A percentile compares a stretch with the other conserved stretches of the same genome.
phyloP scores from a whole-genome alignment of 2,888 invertebrate species.

The Pristionchus arcanus region DNA sequence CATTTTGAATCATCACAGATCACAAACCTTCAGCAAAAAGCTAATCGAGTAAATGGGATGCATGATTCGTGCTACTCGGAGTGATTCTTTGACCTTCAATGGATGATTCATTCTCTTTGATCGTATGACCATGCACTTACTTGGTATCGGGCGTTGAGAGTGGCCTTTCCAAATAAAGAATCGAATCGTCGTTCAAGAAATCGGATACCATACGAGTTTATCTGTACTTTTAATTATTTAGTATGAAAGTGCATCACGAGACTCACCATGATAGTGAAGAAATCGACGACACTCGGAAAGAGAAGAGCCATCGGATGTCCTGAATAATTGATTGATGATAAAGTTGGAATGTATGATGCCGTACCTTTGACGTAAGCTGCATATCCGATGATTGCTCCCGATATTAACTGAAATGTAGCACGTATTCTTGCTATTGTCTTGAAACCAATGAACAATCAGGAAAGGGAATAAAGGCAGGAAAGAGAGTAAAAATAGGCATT shows the following conservation, averaged over 20 bases:
- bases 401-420: background rate
- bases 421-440: background rate
- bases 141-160: slow-evolving; percentile 21
- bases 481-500: background rate
- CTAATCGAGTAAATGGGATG: background rate
- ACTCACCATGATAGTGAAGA: background rate
- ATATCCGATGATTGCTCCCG: background rate
- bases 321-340: background rate
- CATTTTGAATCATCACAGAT: background rate
- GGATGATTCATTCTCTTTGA: background rate
- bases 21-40: background rate
- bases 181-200: background rate
- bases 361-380: background rate
- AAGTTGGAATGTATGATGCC: background rate
- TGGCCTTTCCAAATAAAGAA: background rate
- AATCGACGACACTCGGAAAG: background rate
- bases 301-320: background rate
- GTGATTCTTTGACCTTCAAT: slow-evolving; percentile 29
- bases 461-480: too few species aligned
- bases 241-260: background rate
- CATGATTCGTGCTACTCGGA: background rate
- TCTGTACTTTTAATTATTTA: background rate
- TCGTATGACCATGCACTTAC: background rate
- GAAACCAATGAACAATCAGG: background rate
- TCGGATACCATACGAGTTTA: background rate